phyloP scores from a whole-genome alignment of 1,140 invertebrate species.

The Orchestia grillus region DNA sequence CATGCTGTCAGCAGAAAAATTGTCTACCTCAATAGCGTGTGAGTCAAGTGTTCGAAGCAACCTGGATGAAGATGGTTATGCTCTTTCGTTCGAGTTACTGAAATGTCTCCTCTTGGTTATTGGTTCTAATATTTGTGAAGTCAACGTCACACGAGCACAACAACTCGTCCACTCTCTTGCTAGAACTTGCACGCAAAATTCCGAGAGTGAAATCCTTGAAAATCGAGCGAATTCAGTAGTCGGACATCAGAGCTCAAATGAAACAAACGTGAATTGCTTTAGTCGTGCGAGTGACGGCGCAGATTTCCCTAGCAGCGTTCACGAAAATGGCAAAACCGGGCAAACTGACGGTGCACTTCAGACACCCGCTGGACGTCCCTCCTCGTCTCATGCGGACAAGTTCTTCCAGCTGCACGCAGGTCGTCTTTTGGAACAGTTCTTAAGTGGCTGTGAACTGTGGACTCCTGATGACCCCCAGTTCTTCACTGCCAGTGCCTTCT shows the following conservation, averaged over 20 bases:
- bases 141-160: neutral
- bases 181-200: neutral
- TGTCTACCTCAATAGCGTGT: neutral
- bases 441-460: neutral
- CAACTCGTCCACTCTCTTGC: neutral
- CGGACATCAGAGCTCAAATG: too few relatives aligned
- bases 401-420: neutral
- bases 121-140: neutral
- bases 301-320: too few relatives aligned
- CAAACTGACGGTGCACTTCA: too few relatives aligned
- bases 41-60: too few relatives aligned
- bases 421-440: neutral
- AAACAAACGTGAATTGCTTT: too few relatives aligned
- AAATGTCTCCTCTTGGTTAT: neutral
- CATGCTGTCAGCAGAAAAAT: neutral
- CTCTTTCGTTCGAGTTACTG: neutral
- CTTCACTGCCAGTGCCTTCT: neutral
- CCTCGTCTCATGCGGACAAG: neutral
- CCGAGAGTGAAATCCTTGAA: neutral
- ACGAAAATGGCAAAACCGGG: too few relatives aligned
- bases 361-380: too few relatives aligned
- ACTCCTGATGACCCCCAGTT: slow-evolving; percentile 13
- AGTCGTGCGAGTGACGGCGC: too few relatives aligned
- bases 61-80: neutral
- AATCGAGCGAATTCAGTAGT: too few relatives aligned